Evolutionary conservation across 2,113 vertebrate genomes (phyloP).

Genomic region (Triplophysa tibetana): DNA sequence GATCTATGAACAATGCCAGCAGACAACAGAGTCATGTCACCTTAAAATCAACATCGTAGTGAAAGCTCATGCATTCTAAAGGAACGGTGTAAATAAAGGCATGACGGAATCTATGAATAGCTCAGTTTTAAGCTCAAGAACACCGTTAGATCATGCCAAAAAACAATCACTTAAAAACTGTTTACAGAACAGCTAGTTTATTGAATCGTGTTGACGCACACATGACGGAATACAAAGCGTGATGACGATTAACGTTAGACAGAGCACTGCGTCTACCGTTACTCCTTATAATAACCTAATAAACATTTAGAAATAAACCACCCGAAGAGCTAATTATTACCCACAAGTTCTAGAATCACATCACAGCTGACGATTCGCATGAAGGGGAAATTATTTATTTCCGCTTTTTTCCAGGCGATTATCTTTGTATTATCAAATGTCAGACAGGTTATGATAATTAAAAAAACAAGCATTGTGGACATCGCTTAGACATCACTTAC

Average conservation of each 20-base stretch:
- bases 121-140: too few species aligned
- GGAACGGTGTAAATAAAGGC: too few species aligned
- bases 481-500: slow-evolving; percentile 42
- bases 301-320: background rate
- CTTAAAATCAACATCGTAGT: too few species aligned
- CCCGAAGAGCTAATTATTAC: background rate
- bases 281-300: background rate
- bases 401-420: background rate
- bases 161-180: too few species aligned
- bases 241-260: background rate
- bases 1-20: too few species aligned
- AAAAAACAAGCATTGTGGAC: background rate
- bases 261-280: background rate
- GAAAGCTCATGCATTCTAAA: too few species aligned
- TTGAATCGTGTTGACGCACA: background rate
- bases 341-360: background rate
- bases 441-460: background rate
- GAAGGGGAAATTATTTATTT: background rate
- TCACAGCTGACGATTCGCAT: background rate
- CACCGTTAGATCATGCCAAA: too few species aligned
- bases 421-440: background rate
- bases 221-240: slow-evolving; percentile 2
- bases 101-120: too few species aligned
- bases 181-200: background rate
- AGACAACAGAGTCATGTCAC: too few species aligned